Conservation (phyloP, 2,113 vertebrate genomes). For the Hippocampus barbouri region DNA sequence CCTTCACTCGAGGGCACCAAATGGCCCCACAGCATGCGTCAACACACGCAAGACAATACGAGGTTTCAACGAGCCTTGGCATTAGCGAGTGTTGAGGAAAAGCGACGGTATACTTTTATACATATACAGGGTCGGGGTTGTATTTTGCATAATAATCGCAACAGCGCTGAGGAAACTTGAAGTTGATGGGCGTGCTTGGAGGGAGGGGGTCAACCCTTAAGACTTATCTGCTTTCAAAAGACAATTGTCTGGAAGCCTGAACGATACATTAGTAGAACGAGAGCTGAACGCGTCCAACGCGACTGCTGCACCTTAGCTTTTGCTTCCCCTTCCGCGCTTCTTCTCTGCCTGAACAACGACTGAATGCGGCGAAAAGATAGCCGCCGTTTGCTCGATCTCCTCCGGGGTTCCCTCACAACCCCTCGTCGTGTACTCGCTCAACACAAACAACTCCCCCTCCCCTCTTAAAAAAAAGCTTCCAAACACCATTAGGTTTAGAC, state of each 20-base stretch:
- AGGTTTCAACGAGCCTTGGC: conserved; percentile 26
- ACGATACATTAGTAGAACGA: conserved; percentile 2
- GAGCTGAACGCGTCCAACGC: neutral
- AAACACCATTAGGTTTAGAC: conserved; percentile 37
- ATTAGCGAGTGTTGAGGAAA: neutral
- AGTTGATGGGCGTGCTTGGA: conserved; percentile 30
- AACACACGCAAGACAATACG: conserved; percentile 8
- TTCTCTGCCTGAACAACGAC: neutral
- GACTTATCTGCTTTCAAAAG: conserved; percentile 25
- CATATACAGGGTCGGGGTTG: neutral
- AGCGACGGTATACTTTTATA: neutral
- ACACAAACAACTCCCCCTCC: neutral
- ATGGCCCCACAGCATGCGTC: conserved; percentile 48
- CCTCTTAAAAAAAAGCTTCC: conserved; percentile 39
- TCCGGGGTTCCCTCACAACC: conserved; percentile 56
- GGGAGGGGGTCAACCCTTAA: conserved; percentile 28
- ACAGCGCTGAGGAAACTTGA: conserved; percentile 35
- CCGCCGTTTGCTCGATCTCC: conserved; percentile 58
- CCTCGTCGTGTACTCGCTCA: conserved; percentile 29
- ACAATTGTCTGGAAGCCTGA: neutral
- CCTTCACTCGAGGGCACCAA: conserved; percentile 47
- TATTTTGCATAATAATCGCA: conserved; percentile 39
- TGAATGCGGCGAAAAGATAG: neutral
- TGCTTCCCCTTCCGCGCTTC: conserved; percentile 2
- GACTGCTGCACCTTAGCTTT: conserved; percentile 7